Conservation (phyloP, 2,888 invertebrate species). For the Galerucella pusilla region DNA sequence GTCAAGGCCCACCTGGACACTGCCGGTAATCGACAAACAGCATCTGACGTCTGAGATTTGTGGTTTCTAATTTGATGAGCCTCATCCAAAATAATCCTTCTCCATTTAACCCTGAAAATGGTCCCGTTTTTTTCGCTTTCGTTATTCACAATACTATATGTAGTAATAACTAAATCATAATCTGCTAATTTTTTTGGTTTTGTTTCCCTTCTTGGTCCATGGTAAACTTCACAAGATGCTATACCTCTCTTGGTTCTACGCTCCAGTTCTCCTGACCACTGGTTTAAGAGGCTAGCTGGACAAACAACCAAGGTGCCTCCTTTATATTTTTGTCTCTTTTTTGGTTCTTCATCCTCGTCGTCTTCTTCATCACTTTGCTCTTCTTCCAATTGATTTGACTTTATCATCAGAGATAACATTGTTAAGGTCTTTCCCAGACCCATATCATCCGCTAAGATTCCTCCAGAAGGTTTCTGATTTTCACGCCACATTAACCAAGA, state of each 20-base stretch:
- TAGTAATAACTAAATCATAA: slow-evolving; percentile 88
- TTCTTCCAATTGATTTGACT: slow-evolving; percentile 65
- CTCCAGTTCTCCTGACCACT: slow-evolving; percentile 87
- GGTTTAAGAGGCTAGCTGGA: slow-evolving; percentile 89
- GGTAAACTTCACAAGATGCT: slow-evolving; percentile 78
- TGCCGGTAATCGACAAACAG: slow-evolving; percentile 74
- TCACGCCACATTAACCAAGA: slow-evolving; percentile 91
- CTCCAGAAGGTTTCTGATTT: slow-evolving; percentile 84
- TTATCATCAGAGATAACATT: slow-evolving; percentile 80
- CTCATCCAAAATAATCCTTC: slow-evolving; percentile 91
- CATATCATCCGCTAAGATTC: slow-evolving; percentile 81
- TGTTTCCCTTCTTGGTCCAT: slow-evolving; percentile 81
- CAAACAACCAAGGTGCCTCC: slow-evolving; percentile 87
- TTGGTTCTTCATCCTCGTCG: slow-evolving; percentile 33
- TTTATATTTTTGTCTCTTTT: slow-evolving; percentile 38
- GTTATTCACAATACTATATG: slow-evolving; percentile 80
- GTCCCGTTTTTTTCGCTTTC: slow-evolving; percentile 72
- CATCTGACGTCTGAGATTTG: slow-evolving; percentile 79
- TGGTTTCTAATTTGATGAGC: slow-evolving; percentile 92
- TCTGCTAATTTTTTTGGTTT: slow-evolving; percentile 73
- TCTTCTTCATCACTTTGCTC: slow-evolving; percentile 53
- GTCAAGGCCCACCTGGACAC: slow-evolving; percentile 86
- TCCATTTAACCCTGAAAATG: slow-evolving; percentile 81
- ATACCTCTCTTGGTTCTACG: slow-evolving; percentile 72
- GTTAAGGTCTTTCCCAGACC: slow-evolving; percentile 86